phyloP scores from a whole-genome alignment of 1,140 invertebrate genomes.

The Cecropterus lyciades region DNA sequence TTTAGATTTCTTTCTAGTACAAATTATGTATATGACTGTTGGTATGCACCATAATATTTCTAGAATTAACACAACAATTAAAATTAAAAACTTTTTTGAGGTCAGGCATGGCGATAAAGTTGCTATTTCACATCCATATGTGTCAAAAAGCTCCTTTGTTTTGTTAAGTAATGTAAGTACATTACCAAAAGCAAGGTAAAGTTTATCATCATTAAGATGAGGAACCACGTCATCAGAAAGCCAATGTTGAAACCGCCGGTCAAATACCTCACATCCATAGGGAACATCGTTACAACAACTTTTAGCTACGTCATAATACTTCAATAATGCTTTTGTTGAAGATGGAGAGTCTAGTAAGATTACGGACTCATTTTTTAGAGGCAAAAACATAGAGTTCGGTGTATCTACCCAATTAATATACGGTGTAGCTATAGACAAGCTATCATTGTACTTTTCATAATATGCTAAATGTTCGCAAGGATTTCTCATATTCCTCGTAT shows the following conservation, averaged over 20 bases:
- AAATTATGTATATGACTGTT: conserved; percentile 53
- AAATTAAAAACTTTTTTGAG: conserved; percentile 58
- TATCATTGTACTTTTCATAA: conserved; percentile 61
- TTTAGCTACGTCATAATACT: conserved; percentile 63
- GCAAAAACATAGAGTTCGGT: conserved; percentile 61
- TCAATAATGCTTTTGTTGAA: conserved; percentile 48
- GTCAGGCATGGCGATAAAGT: conserved; percentile 39
- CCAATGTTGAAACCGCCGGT: conserved; percentile 66
- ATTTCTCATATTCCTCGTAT: conserved; percentile 42
- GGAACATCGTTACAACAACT: conserved; percentile 50
- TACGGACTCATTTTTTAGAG: conserved; percentile 58
- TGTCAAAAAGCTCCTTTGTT: conserved; percentile 43
- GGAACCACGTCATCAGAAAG: conserved; percentile 55
- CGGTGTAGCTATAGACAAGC: conserved; percentile 56
- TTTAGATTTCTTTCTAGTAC: conserved; percentile 39
- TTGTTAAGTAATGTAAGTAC: conserved; percentile 60
- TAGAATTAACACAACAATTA: conserved; percentile 58
- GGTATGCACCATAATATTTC: conserved; percentile 72
- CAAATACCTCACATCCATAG: conserved; percentile 46
- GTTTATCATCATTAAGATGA: conserved; percentile 61
- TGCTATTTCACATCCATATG: conserved; percentile 26
- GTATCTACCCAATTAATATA: conserved; percentile 58
- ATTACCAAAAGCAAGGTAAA: conserved; percentile 62
- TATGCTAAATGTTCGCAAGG: conserved; percentile 58
- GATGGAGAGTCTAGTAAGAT: conserved; percentile 51